phyloP scores from a whole-genome alignment of 2,888 invertebrate species.

The Adelognathus sp. region DNA sequence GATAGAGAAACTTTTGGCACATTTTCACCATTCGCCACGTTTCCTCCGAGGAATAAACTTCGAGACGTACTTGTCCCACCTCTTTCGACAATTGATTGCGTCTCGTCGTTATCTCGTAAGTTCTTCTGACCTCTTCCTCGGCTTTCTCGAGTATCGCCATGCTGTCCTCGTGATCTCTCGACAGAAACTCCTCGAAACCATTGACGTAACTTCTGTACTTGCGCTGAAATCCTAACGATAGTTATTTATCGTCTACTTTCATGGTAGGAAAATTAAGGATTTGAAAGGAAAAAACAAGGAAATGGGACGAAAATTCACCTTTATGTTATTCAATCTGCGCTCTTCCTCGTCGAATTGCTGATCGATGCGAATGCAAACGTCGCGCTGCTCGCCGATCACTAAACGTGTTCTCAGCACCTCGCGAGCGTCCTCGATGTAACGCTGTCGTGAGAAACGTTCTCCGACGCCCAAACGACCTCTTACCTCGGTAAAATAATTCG shows the following conservation, averaged over 20 bases:
- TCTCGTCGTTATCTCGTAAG: constrained; percentile 69
- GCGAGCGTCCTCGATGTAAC: constrained; percentile 84
- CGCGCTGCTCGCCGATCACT: constrained; percentile 82
- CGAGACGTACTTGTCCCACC: constrained; percentile 73
- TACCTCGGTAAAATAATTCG: constrained; percentile 85
- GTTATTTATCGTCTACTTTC: background rate
- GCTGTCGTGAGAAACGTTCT: constrained; percentile 83
- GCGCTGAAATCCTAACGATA: constrained; percentile 48
- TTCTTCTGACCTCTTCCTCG: constrained; percentile 80
- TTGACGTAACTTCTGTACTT: constrained; percentile 82
- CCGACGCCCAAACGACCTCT: constrained; percentile 84
- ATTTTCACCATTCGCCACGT: constrained; percentile 85
- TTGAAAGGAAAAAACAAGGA: no score
- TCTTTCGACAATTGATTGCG: constrained; percentile 68
- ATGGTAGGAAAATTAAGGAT: no score
- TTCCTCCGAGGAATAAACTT: constrained; percentile 85
- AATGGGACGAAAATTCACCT: no score
- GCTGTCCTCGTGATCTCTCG: constrained; percentile 84
- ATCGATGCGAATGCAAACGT: constrained; percentile 83
- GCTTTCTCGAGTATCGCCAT: constrained; percentile 83
- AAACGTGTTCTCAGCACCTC: constrained; percentile 82
- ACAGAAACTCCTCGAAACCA: constrained; percentile 85
- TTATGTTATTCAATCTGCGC: constrained; percentile 81
- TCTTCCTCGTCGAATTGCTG: constrained; percentile 83
- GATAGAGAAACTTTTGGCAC: constrained; percentile 87